Conservation (phyloP, 2,888 invertebrate species). For the Acleris laterana region DNA sequence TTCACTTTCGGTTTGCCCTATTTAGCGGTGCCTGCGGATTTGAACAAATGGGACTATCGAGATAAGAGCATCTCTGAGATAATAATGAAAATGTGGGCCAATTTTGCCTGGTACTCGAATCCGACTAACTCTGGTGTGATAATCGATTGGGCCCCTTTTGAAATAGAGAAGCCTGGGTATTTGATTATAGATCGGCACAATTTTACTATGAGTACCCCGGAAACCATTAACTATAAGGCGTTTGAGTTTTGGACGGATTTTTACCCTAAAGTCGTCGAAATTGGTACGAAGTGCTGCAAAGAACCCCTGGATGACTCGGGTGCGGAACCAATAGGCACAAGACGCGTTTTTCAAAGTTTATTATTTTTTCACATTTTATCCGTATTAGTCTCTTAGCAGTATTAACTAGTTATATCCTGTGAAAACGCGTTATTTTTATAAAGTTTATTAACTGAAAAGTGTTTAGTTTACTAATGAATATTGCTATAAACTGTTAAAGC, state of each 20-base stretch:
- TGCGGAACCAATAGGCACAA: constrained; percentile 51
- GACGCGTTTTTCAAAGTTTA: constrained; percentile 55
- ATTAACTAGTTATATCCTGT: constrained; percentile 35
- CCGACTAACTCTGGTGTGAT: constrained; percentile 88
- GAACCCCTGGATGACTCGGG: constrained; percentile 75
- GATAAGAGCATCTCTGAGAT: constrained; percentile 92
- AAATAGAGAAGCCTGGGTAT: constrained; percentile 87
- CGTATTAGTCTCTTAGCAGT: constrained; percentile 59
- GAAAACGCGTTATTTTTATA: constrained; percentile 73
- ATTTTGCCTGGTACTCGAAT: constrained; percentile 90
- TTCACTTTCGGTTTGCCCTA: constrained; percentile 93
- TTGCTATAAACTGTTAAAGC: constrained; percentile 43
- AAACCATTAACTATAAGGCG: constrained; percentile 89
- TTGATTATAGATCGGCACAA: constrained; percentile 89
- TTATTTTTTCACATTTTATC: constrained; percentile 57
- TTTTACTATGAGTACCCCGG: constrained; percentile 89
- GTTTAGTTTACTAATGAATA: constrained; percentile 60
- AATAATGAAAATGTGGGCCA: constrained; percentile 92
- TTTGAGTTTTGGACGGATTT: constrained; percentile 94
- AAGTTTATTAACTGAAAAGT: constrained; percentile 65
- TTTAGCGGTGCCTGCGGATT: constrained; percentile 84
- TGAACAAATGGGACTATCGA: constrained; percentile 88
- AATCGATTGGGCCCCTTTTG: constrained; percentile 90
- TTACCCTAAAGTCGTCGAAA: constrained; percentile 90
- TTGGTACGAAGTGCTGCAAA: constrained; percentile 91